These are phyloP conservation scores for Pipistrellus pipistrellus DNA, from an alignment of 2,797 vertebrate species.

Conservation along the genomic window DNA sequence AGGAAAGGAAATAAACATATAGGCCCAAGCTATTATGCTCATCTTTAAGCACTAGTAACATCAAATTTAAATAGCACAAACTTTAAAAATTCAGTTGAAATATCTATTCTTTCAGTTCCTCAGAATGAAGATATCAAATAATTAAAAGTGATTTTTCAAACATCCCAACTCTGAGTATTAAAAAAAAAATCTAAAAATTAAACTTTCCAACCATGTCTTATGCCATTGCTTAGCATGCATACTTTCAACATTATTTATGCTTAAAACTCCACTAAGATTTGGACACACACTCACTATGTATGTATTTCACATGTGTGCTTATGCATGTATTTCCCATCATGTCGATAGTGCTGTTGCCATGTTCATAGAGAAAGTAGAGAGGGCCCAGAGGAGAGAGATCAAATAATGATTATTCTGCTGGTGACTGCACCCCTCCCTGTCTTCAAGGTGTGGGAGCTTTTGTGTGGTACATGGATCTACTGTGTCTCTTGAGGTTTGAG, in stretches of 20 bases:
- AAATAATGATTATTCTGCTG: not conserved
- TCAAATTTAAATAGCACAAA: not conserved
- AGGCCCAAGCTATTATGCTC: not conserved
- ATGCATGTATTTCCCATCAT: not conserved
- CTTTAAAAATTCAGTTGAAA: constrained; percentile 1
- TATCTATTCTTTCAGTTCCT: not conserved
- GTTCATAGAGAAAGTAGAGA: not conserved
- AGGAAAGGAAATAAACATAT: not conserved
- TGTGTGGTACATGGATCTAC: not conserved
- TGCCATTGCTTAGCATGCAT: not conserved
- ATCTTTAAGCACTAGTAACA: not conserved
- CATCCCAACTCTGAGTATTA: not conserved
- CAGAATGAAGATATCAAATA: not conserved
- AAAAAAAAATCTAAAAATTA: constrained; percentile 10
- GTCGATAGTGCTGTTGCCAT: not conserved
- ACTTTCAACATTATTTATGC: constrained; percentile 3
- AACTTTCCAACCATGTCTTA: not conserved
- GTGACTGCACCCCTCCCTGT: not conserved
- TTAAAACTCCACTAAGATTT: not conserved
- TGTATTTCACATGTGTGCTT: not conserved
- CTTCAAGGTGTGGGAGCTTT: not conserved
- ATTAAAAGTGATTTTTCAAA: not conserved
- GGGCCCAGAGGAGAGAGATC: not conserved
- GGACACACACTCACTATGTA: not conserved
- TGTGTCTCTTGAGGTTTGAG: not conserved